Evolutionary conservation across 2,797 vertebrate species (phyloP), one percentile per base, ranked within the genome.

Genomic region (Pagetopsis macropterus): DNA sequence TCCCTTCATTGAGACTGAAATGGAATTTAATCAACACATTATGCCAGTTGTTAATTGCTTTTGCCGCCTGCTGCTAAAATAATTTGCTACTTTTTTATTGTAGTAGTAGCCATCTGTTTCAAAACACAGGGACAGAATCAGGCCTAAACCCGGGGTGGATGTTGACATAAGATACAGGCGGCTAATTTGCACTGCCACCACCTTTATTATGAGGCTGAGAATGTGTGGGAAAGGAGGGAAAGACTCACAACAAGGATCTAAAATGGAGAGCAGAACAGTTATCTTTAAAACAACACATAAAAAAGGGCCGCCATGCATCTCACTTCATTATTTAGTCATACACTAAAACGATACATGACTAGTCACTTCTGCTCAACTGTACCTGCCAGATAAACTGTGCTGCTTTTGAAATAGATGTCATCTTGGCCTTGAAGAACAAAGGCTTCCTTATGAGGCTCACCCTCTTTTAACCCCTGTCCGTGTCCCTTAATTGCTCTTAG

Each of bases 11-110:
- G 85, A 93, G 91, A 90, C 79, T 67, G 88, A 89, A 94, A 94
- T 94, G 91, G 93, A 93, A 94, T 94, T 94, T 95, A 95, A 95
- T 95, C 94, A 95, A 95, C 95, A 95, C 95, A 93, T 94, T 93
- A 94, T 93, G 93, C 91, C 93, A 94, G 94, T 95, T 94, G 94
- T 95, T 95, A 95, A 95, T 95, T 95, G 94, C 93, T 92, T 93
- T 89, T 84, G 91, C 86, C 82, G 86, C 94, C 94, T 85, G 93
- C 94, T 94, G 94, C 87, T 94, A 94, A 94, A 94, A 94, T 94
- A 90, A 95, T 95, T 94, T 94, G 93, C 92, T 94, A 94, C 91
- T 94, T 94, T 91, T 90, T 92, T 91, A 93, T 92, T 93, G 89
- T 92, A 90, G 90, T 91, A 91, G 91, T 94, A 93, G 93, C 94